A percentile compares a stretch with the other conserved stretches of the same genome.
Evolutionary conservation across 2,113 vertebrate species (phyloP).

Genomic region (Balaenoptera acutorostrata): DNA sequence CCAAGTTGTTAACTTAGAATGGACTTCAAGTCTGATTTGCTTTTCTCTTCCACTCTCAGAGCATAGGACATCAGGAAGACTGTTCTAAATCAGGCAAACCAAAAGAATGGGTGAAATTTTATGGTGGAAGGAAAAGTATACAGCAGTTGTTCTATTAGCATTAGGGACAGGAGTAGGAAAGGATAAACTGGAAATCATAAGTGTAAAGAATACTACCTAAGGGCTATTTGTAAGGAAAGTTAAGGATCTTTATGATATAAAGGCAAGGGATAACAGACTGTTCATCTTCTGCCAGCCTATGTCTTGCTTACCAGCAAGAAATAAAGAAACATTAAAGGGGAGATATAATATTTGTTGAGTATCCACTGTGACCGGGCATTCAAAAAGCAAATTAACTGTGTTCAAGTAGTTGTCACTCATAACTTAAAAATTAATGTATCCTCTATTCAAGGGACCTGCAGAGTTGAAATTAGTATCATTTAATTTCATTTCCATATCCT

Average conservation of each 20-base stretch:
- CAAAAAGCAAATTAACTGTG: background rate
- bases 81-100: background rate
- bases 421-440: background rate
- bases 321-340: background rate
- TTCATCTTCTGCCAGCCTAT: background rate
- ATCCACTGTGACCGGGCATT: background rate
- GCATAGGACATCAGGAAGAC: background rate
- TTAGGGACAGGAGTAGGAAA: background rate
- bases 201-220: background rate
- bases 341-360: background rate
- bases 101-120: background rate
- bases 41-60: background rate
- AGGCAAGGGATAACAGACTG: background rate
- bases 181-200: background rate
- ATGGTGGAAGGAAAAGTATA: accelerated
- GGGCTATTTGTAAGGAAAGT: background rate
- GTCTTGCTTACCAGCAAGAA: background rate
- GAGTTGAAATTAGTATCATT: background rate
- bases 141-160: background rate
- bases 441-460: background rate
- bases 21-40: background rate
- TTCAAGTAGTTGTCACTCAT: background rate
- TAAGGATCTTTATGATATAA: background rate
- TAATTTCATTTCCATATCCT: background rate
- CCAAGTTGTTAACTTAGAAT: background rate